Evolutionary conservation across 2,797 vertebrate genomes (phyloP).

Genomic region (Manis javanica): DNA sequence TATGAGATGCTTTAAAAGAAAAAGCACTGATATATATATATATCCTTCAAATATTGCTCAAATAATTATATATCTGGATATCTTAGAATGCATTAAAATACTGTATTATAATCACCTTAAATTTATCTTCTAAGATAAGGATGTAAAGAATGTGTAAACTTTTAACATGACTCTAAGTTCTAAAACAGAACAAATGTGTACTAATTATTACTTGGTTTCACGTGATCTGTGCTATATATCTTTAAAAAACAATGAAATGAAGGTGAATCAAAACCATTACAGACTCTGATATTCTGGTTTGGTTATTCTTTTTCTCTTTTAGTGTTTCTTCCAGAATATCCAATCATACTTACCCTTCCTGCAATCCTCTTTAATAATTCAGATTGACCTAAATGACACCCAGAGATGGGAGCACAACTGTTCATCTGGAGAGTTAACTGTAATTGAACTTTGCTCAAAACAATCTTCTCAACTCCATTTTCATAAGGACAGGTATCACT

Average conservation of each 20-base stretch:
- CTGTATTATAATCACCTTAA: neutral
- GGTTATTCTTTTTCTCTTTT: neutral
- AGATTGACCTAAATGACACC: neutral
- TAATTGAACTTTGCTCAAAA: conserved; percentile 33
- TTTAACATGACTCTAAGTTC: neutral
- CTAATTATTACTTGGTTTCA: neutral
- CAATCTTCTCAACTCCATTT: conserved; percentile 3
- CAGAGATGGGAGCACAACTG: neutral
- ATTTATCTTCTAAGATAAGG: neutral
- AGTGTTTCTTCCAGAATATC: neutral
- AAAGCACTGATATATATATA: neutral
- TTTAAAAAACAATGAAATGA: neutral
- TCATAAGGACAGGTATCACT: neutral
- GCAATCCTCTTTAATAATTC: conserved; percentile 11
- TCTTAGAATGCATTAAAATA: neutral
- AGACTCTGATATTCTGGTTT: neutral
- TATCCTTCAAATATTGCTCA: neutral
- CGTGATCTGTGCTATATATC: neutral
- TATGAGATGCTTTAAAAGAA: neutral
- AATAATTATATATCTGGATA: neutral
- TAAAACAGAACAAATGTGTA: neutral
- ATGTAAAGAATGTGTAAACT: neutral
- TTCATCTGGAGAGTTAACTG: neutral
- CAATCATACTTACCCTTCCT: neutral
- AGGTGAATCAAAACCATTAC: neutral